These are phyloP conservation scores for Serilophus lunatus DNA, from an alignment of 2,113 vertebrate genomes.

Conservation along the genomic window DNA sequence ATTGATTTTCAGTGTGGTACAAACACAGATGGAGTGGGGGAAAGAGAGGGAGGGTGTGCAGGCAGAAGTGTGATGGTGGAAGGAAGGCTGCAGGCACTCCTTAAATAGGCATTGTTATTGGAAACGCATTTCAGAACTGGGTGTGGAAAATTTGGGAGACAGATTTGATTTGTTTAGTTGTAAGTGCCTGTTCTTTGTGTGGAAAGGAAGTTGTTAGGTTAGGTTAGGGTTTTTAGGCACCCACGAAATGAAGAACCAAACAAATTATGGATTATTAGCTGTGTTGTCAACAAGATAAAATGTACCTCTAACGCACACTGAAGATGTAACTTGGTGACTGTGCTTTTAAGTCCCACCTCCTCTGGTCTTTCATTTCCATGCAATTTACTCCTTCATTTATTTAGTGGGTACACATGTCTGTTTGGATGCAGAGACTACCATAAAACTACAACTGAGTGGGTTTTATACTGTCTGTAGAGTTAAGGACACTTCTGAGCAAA, in stretches of 20 bases:
- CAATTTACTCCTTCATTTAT: not conserved
- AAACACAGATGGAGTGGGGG: not conserved
- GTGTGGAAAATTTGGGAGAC: not conserved
- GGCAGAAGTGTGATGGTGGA: not conserved
- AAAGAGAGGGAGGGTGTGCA: not conserved
- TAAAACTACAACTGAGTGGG: not conserved
- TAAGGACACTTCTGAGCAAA: not conserved
- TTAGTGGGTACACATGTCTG: not conserved
- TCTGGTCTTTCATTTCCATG: not conserved
- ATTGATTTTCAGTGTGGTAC: not conserved
- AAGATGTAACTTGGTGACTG: not conserved
- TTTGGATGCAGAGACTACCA: not conserved
- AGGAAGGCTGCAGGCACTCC: not conserved
- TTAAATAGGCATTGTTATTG: accelerated
- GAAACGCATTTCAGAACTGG: not conserved
- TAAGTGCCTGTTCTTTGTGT: not conserved
- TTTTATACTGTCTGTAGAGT: not conserved
- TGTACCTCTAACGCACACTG: not conserved
- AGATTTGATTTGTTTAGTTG: not conserved
- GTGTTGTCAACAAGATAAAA: not conserved
- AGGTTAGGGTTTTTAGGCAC: not conserved
- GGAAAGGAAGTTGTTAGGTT: not conserved
- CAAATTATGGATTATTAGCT: not conserved
- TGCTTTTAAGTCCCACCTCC: not conserved
- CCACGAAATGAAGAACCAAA: not conserved